A percentile compares a stretch with the other conserved stretches of the same genome.
These are phyloP conservation scores for Patella caerulea DNA, from an alignment of 2,888 invertebrate species.

Conservation along the genomic window DNA sequence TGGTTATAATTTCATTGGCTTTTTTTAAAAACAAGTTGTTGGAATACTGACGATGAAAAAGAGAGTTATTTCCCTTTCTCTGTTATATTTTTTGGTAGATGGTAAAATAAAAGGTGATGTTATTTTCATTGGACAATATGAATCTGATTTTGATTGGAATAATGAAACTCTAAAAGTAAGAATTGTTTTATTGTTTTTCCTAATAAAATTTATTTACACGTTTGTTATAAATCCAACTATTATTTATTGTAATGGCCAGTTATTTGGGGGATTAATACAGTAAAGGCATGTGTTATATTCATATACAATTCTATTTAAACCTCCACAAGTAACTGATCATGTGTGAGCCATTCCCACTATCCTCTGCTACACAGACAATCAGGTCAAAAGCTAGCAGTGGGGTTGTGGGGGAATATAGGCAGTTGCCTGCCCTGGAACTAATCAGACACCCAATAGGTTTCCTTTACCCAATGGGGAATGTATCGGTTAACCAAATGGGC, in stretches of 20 bases:
- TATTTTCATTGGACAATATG: conserved; percentile 68
- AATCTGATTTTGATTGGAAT: conserved; percentile 71
- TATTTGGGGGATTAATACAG: background rate
- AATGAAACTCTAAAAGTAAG: conserved; percentile 47
- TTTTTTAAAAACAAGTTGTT: no score
- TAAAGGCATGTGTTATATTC: background rate
- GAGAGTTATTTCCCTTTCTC: conserved; percentile 4
- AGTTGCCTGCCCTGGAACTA: no score
- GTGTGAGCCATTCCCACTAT: no score
- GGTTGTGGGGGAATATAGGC: no score
- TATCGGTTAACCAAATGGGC: no score
- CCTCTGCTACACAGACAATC: no score
- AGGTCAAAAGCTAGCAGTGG: no score
- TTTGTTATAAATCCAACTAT: background rate
- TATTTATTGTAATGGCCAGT: background rate
- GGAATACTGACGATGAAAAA: no score
- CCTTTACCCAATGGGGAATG: no score
- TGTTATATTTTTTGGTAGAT: conserved; percentile 53
- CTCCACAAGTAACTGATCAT: no score
- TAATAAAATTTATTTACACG: background rate
- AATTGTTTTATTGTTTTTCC: background rate
- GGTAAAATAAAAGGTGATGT: conserved; percentile 65
- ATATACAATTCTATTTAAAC: background rate
- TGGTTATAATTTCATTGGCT: no score
- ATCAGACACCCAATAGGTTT: no score